phyloP scores from a whole-genome alignment of 2,113 vertebrate genomes.

The Chelonoidis abingdonii region DNA sequence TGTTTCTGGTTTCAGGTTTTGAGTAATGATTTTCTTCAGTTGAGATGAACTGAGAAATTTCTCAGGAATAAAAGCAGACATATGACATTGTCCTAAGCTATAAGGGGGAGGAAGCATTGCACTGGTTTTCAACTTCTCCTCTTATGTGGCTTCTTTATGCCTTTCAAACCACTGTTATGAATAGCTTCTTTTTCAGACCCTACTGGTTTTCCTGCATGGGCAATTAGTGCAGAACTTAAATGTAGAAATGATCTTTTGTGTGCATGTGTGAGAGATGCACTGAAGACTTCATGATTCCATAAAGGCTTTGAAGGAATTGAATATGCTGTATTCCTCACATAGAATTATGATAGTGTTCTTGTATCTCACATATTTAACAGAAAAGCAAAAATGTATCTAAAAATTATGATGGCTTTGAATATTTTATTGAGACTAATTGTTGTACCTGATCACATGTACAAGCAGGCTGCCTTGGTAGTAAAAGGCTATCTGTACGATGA shows the following conservation, averaged over 20 bases:
- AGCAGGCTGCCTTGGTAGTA: slow-evolving; percentile 12
- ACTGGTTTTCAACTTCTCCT: slow-evolving; percentile 40
- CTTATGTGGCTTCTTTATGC: slow-evolving; percentile 25
- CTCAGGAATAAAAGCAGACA: background rate
- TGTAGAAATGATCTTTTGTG: background rate
- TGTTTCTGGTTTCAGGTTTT: background rate
- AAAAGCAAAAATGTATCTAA: background rate
- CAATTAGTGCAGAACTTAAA: background rate
- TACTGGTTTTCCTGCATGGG: background rate
- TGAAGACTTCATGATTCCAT: background rate
- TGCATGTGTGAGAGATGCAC: background rate
- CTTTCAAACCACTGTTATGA: slow-evolving; percentile 8
- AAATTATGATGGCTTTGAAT: background rate
- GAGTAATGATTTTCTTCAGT: background rate
- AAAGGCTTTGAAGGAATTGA: background rate
- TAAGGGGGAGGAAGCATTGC: slow-evolving; percentile 20
- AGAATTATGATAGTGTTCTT: too few relatives aligned
- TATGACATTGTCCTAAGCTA: slow-evolving; percentile 15
- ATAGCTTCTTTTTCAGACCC: background rate
- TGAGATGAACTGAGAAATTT: slow-evolving; percentile 32
- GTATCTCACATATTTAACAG: background rate
- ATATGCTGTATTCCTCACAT: background rate
- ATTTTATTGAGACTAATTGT: background rate
- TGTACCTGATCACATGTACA: background rate
- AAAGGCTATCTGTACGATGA: background rate